Conservation (phyloP, 2,888 invertebrate genomes). For the Pristionchus maxplancki region DNA sequence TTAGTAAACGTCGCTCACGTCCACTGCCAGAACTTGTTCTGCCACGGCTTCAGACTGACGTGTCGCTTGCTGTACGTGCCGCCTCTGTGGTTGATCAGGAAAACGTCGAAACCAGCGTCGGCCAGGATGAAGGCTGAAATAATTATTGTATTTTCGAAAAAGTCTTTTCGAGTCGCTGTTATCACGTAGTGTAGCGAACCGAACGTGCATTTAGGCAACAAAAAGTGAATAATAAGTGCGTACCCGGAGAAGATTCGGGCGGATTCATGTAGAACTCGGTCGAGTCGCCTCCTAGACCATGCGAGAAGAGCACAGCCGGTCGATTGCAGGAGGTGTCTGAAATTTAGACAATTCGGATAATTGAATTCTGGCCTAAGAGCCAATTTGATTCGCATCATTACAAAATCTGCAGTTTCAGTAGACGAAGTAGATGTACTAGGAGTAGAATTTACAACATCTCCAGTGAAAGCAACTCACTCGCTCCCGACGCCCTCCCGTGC, state of each 20-base stretch:
- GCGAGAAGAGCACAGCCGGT: background rate
- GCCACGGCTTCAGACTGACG: background rate
- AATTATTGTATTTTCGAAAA: background rate
- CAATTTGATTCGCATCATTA: too few species aligned
- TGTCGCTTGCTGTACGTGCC: background rate
- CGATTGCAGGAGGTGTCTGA: background rate
- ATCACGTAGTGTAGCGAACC: background rate
- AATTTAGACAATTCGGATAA: background rate
- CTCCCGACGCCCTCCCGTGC: background rate
- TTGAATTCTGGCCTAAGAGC: too few species aligned
- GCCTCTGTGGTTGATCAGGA: background rate
- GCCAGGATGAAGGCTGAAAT: constrained; percentile 2
- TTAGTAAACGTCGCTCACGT: background rate
- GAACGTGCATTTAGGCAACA: too few species aligned
- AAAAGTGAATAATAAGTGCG: too few species aligned
- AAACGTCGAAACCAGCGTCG: background rate
- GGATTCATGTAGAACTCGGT: constrained; percentile 21
- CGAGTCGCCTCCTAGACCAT: constrained; percentile 5
- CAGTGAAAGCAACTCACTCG: background rate
- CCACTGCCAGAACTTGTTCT: constrained; percentile 24
- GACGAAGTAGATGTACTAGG: too few species aligned
- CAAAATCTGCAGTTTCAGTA: background rate
- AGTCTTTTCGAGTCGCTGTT: too few species aligned
- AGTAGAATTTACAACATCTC: too few species aligned
- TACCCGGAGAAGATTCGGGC: constrained; percentile 7